These are phyloP conservation scores for Apodemia zela DNA, from an alignment of 2,888 invertebrate species.

Conservation along the genomic window DNA sequence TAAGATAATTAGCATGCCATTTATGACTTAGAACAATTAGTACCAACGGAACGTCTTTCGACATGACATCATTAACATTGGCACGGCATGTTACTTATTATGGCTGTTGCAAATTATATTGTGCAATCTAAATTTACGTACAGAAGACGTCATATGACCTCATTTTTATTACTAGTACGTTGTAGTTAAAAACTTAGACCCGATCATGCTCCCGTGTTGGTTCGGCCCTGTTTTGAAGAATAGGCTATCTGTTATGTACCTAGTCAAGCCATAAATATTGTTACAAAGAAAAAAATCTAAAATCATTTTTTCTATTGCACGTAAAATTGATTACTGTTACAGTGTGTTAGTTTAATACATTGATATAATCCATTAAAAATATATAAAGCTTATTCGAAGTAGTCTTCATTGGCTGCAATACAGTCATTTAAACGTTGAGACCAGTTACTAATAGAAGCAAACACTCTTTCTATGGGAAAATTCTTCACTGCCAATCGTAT, in stretches of 20 bases:
- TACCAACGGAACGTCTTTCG: constrained; percentile 4
- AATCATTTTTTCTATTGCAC: too few species aligned
- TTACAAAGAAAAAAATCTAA: too few species aligned
- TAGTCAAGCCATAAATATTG: too few species aligned
- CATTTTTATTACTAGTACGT: not conserved
- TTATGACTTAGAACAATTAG: not conserved
- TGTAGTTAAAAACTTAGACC: not conserved
- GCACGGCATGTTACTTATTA: not conserved
- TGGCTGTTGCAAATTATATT: not conserved
- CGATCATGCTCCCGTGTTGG: not conserved
- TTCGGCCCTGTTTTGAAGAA: not conserved
- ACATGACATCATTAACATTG: constrained; percentile 1
- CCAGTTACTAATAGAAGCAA: too few species aligned
- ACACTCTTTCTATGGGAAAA: too few species aligned
- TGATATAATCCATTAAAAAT: too few species aligned
- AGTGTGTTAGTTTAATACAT: too few species aligned
- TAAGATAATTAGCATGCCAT: constrained; percentile 1
- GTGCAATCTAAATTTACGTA: not conserved
- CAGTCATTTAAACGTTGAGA: too few species aligned
- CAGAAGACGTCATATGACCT: not conserved
- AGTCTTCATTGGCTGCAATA: too few species aligned
- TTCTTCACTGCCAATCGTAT: too few species aligned
- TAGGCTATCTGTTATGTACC: not conserved
- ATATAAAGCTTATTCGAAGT: too few species aligned
- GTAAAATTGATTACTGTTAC: too few species aligned